A percentile compares a stretch with the other conserved stretches of the same genome.
Evolutionary conservation across 2,113 vertebrate genomes (phyloP).

Genomic region (Dromiciops gliroides): DNA sequence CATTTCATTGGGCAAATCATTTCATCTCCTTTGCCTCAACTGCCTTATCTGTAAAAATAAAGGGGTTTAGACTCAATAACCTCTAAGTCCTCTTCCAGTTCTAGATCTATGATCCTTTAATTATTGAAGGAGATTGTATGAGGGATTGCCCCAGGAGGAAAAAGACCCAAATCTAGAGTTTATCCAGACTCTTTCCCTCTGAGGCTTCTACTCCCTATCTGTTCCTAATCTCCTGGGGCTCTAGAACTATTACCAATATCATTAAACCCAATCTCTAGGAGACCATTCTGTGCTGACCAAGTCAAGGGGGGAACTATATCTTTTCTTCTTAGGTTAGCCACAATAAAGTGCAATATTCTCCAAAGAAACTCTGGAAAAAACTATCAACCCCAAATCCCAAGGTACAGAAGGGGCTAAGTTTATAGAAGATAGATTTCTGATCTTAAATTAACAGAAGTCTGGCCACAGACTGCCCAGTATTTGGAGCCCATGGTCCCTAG

Average conservation of each 20-base stretch:
- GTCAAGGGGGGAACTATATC: neutral
- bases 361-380: neutral
- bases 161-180: neutral
- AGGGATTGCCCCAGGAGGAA: neutral
- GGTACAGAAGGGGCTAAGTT: neutral
- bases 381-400: neutral
- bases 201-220: neutral
- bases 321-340: neutral
- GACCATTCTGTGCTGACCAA: neutral
- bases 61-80: neutral
- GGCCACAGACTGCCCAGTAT: rapidly evolving
- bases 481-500: no score
- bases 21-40: neutral
- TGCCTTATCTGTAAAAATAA: neutral
- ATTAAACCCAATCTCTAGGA: neutral
- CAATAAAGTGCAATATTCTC: neutral
- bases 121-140: neutral
- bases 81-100: neutral
- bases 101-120: neutral
- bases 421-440: neutral
- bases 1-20: neutral
- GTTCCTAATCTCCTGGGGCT: neutral
- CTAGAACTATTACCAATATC: neutral
- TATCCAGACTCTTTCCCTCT: neutral
- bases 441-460: neutral